A percentile compares a stretch with the other conserved stretches of the same genome.
phyloP scores from a whole-genome alignment of 2,113 vertebrate genomes.

The Jaculus jaculus region DNA sequence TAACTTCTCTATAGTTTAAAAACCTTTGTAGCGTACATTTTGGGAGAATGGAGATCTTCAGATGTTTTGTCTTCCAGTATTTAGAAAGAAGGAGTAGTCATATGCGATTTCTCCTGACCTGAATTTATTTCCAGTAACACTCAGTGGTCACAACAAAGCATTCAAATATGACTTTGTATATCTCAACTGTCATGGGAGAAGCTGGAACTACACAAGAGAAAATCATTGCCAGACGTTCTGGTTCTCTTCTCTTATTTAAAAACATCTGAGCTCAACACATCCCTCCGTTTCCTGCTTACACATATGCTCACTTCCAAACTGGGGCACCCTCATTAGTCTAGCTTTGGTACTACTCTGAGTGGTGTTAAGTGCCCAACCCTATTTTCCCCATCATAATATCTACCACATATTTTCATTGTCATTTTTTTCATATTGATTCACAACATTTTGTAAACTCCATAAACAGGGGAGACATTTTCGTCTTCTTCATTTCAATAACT shows the following conservation, averaged over 20 bases:
- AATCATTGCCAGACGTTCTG: slow-evolving; percentile 73
- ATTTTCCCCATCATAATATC: background rate
- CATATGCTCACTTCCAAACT: background rate
- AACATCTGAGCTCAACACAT: slow-evolving; percentile 50
- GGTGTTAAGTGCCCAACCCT: background rate
- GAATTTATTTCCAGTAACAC: slow-evolving; percentile 74
- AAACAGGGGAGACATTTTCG: background rate
- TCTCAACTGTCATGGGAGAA: slow-evolving; percentile 71
- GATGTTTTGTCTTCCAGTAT: slow-evolving; percentile 66
- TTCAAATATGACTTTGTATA: slow-evolving; percentile 76
- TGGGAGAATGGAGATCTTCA: background rate
- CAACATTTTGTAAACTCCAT: background rate
- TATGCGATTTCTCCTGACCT: slow-evolving; percentile 70
- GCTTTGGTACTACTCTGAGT: background rate
- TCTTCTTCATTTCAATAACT: background rate
- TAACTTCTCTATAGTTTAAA: background rate
- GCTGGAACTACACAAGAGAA: slow-evolving; percentile 60
- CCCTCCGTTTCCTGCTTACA: slow-evolving; percentile 23
- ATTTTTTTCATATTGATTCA: background rate
- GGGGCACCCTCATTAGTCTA: background rate
- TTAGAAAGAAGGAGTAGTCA: slow-evolving; percentile 60
- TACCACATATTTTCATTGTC: background rate
- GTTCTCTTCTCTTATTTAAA: slow-evolving; percentile 64
- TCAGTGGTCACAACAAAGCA: slow-evolving; percentile 75
- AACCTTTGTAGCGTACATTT: slow-evolving; percentile 26